Base-by-base conservation (phyloP, 2,888 invertebrate genomes). In the Clepsis dumicolana region DNA sequence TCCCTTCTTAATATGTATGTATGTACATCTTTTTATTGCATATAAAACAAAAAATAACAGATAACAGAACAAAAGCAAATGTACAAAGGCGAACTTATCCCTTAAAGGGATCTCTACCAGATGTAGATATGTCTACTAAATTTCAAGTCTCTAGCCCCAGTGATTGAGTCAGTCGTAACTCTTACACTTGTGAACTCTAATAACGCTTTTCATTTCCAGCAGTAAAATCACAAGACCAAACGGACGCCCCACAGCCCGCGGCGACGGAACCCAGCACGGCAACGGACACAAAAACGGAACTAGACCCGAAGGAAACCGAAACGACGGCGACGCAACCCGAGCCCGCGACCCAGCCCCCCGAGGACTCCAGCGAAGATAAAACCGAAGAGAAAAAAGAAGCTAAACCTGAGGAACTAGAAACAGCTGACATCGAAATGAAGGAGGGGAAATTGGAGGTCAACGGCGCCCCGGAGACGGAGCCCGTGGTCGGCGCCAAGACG, bases 391-490 rank as follows among this genome's bases (percentile, higher is more conserved):
- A 29, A 76, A 75, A 70, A 7, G 18, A 69, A 70, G 24, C 71
- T 73, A 25, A 72, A 65, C 4, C 75, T 14, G 75, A 68, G 48
- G 70, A 48, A n/a, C 74, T 68, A 18, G 8, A 32, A 8, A 8
- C 56, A 4, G 81, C 78, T 44, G 79, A n/a, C n/a, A n/a, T 76
- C 0, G 81, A 80, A 7, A 78, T 78, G 73, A 80, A 79, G 10
- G 75, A 76, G 1, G 73, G 73, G 12, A 72, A 57, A 32, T n/a
- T n/a, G n/a, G 73, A 84, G 12, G 74, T 87, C 5, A 90, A 90
- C 64, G 90, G 89, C 0, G 79, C 84, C 0, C 83, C 85, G 4
- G 81, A 78, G 0, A 80, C 79, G 0, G 73, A 68, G 8, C 71
- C 74, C 1, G 48, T 35, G 0, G 71, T 80, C 0, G 84, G 84